A percentile compares a stretch with the other conserved stretches of the same genome.
Evolutionary conservation across 2,113 vertebrate genomes (phyloP).

Genomic region (Mola mola): DNA sequence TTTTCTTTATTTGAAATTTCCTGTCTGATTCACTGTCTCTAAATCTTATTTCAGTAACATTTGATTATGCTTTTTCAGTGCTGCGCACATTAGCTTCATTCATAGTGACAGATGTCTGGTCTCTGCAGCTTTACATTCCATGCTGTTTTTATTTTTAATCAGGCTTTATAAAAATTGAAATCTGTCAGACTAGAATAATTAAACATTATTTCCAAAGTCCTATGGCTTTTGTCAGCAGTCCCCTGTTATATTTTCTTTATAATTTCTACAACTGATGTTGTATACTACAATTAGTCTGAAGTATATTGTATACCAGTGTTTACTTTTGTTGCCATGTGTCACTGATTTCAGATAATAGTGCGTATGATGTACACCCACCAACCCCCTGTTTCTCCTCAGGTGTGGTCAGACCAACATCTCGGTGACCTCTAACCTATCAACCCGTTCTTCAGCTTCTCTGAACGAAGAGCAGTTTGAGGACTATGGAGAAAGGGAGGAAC

Average conservation of each 20-base stretch:
- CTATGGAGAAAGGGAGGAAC: conserved; percentile 94
- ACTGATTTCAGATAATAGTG: too few relatives aligned
- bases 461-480: conserved; percentile 99
- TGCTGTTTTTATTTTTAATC: too few relatives aligned
- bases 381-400: conserved; percentile 69
- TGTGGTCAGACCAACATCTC: conserved; percentile 85
- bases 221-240: background rate
- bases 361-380: too few relatives aligned
- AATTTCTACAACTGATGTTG: background rate
- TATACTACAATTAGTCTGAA: too few relatives aligned
- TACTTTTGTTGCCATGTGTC: too few relatives aligned
- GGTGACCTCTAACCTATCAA: conserved; percentile 90
- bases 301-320: too few relatives aligned
- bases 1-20: background rate
- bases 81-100: background rate
- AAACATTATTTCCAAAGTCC: background rate
- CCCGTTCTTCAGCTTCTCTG: conserved; percentile 91
- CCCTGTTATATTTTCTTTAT: background rate
- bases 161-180: too few relatives aligned
- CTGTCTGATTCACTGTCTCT: background rate
- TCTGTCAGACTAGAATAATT: background rate
- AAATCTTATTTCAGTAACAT: background rate
- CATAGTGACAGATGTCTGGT: too few relatives aligned
- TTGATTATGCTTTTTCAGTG: background rate
- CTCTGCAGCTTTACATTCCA: background rate